These are phyloP conservation scores for Heterohyrax brucei DNA, from an alignment of 2,797 vertebrate species.

Conservation along the genomic window DNA sequence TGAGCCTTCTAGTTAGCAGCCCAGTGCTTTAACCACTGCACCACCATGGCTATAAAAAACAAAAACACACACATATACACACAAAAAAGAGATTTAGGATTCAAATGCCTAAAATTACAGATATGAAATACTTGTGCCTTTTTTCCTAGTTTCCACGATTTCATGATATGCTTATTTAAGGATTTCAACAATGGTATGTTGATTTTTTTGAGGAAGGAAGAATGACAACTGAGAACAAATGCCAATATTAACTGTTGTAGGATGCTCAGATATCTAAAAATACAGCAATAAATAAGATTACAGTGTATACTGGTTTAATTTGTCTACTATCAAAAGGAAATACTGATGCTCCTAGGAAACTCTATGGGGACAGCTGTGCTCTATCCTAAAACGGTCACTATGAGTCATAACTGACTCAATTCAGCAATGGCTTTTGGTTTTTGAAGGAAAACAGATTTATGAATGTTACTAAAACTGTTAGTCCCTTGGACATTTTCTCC, in stretches of 20 bases:
- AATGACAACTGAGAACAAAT: neutral
- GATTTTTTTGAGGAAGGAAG: neutral
- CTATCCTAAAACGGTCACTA: too few relatives aligned
- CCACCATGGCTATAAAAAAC: neutral
- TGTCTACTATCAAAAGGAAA: neutral
- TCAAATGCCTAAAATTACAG: neutral
- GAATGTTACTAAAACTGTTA: neutral
- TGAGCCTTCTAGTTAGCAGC: too few relatives aligned
- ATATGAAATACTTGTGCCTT: neutral
- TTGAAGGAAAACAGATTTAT: neutral
- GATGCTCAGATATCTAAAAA: neutral
- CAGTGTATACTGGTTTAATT: neutral
- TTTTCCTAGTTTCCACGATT: neutral
- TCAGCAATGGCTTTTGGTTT: too few relatives aligned
- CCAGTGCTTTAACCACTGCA: neutral
- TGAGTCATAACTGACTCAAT: too few relatives aligned
- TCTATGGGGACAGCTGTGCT: too few relatives aligned
- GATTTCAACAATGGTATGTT: neutral
- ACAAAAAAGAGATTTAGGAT: neutral
- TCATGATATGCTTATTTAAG: neutral
- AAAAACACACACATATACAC: neutral
- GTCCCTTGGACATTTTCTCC: neutral
- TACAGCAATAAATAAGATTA: neutral
- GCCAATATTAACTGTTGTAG: neutral
- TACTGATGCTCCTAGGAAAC: too few relatives aligned